These are phyloP conservation scores for Menura novaehollandiae DNA, from an alignment of 2,113 vertebrate genomes.

Conservation along the genomic window DNA sequence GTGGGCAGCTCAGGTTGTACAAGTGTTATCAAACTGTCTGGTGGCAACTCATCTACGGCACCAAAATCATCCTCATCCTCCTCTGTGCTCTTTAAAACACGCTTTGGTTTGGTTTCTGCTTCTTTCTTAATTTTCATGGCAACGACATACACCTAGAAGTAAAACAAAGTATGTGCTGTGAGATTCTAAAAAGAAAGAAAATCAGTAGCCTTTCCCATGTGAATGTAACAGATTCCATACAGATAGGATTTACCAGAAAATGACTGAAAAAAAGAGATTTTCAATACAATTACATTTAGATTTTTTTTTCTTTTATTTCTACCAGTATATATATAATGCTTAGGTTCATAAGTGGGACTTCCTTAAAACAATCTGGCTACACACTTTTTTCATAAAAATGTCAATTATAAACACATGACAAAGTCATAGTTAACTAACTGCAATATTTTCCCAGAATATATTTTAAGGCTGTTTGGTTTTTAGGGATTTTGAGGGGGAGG, in stretches of 20 bases:
- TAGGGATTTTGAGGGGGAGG: not conserved
- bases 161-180: not conserved
- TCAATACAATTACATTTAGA: not conserved
- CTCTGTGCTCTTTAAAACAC: conserved; percentile 74
- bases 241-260: not conserved
- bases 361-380: not conserved
- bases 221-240: not conserved
- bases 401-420: not conserved
- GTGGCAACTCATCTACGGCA: conserved; percentile 83
- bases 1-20: conserved; percentile 93
- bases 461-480: not conserved
- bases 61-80: conserved; percentile 86
- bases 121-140: conserved; percentile 98
- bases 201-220: not conserved
- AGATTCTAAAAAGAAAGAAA: not conserved
- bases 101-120: conserved; percentile 82
- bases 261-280: not conserved
- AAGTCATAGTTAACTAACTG: not conserved
- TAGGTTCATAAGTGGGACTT: not conserved
- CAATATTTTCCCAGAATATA: not conserved
- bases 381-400: not conserved
- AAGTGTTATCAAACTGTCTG: conserved; percentile 93
- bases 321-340: not conserved
- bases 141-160: conserved; percentile 89
- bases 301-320: not conserved